Evolutionary conservation across 2,888 invertebrate genomes (phyloP).

Genomic region (Apamea monoglypha): DNA sequence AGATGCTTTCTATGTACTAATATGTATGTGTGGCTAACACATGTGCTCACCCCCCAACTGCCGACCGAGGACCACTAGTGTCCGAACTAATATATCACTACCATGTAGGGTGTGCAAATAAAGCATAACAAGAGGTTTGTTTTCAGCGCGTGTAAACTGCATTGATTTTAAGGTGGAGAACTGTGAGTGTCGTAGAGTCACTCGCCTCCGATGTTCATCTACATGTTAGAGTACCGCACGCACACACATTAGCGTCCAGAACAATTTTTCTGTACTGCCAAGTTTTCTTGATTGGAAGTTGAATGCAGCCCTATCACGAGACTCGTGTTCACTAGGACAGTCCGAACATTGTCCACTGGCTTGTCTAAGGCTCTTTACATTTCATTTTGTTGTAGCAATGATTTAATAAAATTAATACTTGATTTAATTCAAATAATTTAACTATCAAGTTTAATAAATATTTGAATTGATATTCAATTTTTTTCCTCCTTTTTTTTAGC

Average conservation of each 20-base stretch:
- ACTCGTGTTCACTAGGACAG: background rate
- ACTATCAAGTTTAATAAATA: constrained; percentile 27
- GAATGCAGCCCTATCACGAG: constrained; percentile 12
- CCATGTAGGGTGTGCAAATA: constrained; percentile 80
- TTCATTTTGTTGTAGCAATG: constrained; percentile 18
- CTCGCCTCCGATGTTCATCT: constrained; percentile 86
- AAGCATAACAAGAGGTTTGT: constrained; percentile 88
- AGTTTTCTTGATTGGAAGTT: constrained; percentile 42
- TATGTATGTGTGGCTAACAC: constrained; percentile 68
- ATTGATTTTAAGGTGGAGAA: constrained; percentile 91
- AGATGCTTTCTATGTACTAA: constrained; percentile 70
- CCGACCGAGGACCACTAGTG: constrained; percentile 31
- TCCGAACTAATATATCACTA: constrained; percentile 50
- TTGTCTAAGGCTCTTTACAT: background rate
- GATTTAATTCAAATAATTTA: constrained; percentile 11
- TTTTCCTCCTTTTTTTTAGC: constrained; percentile 3
- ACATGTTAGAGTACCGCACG: constrained; percentile 88
- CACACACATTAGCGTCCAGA: constrained; percentile 78
- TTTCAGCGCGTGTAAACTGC: constrained; percentile 91
- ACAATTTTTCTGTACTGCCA: constrained; percentile 73
- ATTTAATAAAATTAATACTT: constrained; percentile 13
- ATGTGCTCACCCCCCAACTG: constrained; percentile 55
- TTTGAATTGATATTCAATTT: constrained; percentile 1
- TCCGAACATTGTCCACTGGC: background rate
- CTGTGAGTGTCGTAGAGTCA: constrained; percentile 90